Percentiles rank a stretch among this genome's conserved stretches.
These are phyloP conservation scores for Hydractinia echinata DNA, from an alignment of 30 jellyfish, hydroid and myxozoan species.

Conservation along the genomic window DNA sequence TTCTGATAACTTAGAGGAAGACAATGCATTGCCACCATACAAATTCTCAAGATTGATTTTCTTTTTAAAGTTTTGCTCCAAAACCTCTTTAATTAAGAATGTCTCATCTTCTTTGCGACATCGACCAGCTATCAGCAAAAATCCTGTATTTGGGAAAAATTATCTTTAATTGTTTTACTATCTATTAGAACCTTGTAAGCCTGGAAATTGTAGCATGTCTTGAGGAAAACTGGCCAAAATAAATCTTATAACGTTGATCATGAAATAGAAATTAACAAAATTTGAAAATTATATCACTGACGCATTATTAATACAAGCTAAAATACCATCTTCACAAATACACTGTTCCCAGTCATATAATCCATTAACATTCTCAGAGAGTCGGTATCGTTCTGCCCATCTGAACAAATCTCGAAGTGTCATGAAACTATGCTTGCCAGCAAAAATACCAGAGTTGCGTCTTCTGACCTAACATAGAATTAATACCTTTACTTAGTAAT, in stretches of 20 bases:
- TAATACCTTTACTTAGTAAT: too few species aligned
- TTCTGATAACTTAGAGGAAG: constrained; percentile 38
- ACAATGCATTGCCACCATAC: constrained; percentile 45
- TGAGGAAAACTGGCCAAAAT: neutral
- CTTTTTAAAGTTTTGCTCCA: constrained; percentile 64
- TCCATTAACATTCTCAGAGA: constrained; percentile 39
- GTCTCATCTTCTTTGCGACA: constrained; percentile 79
- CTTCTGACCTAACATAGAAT: constrained; percentile 51
- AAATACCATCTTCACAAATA: constrained; percentile 84
- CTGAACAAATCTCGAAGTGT: constrained; percentile 93
- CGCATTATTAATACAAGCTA: too few species aligned
- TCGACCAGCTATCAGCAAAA: constrained; percentile 84
- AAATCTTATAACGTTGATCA: neutral
- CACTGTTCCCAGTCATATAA: constrained; percentile 97
- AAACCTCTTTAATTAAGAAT: constrained; percentile 52
- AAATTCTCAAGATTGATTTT: constrained; percentile 39
- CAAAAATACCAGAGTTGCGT: constrained; percentile 82
- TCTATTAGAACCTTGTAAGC: neutral
- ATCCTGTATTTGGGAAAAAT: constrained; percentile 40
- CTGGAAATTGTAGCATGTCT: neutral
- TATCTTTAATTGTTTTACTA: neutral
- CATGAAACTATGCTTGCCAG: constrained; percentile 93
- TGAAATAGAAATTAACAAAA: neutral
- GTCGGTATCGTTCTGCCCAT: constrained; percentile 95
- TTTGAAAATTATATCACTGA: too few species aligned